A percentile compares a stretch with the other conserved stretches of the same genome.
phyloP scores from a whole-genome alignment of 2,113 vertebrate species.

The Potamarius usumacintae region DNA sequence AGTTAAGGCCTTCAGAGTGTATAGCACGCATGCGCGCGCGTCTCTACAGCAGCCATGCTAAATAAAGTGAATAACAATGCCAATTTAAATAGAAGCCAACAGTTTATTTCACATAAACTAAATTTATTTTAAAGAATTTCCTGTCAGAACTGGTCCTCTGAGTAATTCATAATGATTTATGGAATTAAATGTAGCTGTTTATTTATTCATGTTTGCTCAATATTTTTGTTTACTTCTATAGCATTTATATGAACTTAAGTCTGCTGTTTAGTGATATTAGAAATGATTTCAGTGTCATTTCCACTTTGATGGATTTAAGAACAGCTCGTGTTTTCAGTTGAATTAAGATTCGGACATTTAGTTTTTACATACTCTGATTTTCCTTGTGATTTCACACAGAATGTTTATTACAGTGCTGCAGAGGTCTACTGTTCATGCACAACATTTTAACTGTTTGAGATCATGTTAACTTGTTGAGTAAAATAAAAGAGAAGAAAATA shows the following conservation, averaged over 20 bases:
- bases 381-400: not conserved
- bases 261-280: not conserved
- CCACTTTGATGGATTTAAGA: not conserved
- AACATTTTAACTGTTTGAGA: conserved; percentile 26
- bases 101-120: not conserved
- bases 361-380: not conserved
- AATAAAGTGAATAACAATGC: not conserved
- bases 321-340: not conserved
- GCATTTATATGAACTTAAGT: not conserved
- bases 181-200: not conserved
- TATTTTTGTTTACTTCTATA: not conserved
- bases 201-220: not conserved
- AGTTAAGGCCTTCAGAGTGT: not conserved
- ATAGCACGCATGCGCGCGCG: not conserved
- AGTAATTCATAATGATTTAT: not conserved
- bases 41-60: not conserved
- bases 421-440: not conserved
- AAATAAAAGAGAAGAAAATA: not conserved
- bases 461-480: conserved; percentile 37
- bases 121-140: not conserved
- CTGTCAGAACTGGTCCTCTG: not conserved
- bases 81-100: not conserved
- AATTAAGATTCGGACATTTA: not conserved
- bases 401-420: conserved; percentile 6
- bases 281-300: not conserved